Base-by-base conservation (phyloP, 2,888 invertebrate species). In the Agriopis leucophaearia region DNA sequence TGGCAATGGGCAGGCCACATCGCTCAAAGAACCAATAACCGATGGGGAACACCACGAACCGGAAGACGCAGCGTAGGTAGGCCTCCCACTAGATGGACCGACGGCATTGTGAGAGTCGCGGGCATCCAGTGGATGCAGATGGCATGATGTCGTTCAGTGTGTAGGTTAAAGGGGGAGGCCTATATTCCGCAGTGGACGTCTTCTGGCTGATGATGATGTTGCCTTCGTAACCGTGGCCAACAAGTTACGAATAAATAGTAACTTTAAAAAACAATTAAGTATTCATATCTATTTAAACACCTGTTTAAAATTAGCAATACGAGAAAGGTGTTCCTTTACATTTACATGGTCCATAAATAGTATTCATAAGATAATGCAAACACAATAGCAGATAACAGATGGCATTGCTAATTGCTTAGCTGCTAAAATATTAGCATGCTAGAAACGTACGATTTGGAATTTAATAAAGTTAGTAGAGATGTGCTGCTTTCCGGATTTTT, bases 351-450 rank as follows among this genome's bases (percentile, higher is more conserved):
- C 58, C 52, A 58, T 64, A 58, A 40, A 64, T 45, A 64, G 58
- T 18, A 51, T 44, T n/a, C 3, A 18, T 18, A 44, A n/a, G 38
- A 27, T 58, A 58, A 51, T 48, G 56, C 45, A 35, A 51, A 60
- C 38, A 64, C 57, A 61, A 54, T 55, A 16, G 42, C 27, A 38
- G 35, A 50, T 64, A 57, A 65, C 64, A 71, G 45, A 66, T 70
- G 70, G 54, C 50, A 71, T 76, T 70, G 70, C 70, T 80, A 75
- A 69, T 69, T 67, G 35, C 69, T 56, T 27, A 52, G 44, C 54
- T 48, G 61, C 60, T 64, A 60, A 74, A 73, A 72, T 71, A 77
- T 72, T 69, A 57, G 71, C 56, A 74, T 70, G 70, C 51, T 40
- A 40, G 8, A 47, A 52, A 65, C 52, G 18, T 44, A 58, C 64